Evolutionary conservation across 1,140 invertebrate species (phyloP).

Genomic region (Centruroides vittatus): DNA sequence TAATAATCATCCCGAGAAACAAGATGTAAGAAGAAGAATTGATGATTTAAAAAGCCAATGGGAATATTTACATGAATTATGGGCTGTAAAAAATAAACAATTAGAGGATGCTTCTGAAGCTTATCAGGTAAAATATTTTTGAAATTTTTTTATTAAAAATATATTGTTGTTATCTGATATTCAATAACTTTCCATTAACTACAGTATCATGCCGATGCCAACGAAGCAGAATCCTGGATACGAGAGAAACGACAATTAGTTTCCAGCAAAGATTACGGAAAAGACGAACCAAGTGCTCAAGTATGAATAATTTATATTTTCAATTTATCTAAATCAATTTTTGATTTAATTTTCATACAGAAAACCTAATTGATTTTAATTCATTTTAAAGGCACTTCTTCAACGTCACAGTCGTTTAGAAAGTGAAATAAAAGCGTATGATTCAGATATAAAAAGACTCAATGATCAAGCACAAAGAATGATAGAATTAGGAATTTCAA

Average conservation of each 20-base stretch:
- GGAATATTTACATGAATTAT: constrained; percentile 68
- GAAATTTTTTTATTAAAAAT: background rate
- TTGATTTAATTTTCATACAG: background rate
- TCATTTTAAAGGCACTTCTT: constrained; percentile 41
- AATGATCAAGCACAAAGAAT: constrained; percentile 71
- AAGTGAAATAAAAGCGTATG: constrained; percentile 81
- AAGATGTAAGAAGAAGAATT: constrained; percentile 39
- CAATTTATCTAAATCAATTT: background rate
- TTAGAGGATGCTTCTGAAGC: constrained; percentile 87
- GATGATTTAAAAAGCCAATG: constrained; percentile 54
- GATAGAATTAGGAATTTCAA: constrained; percentile 58
- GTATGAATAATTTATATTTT: background rate
- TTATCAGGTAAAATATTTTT: constrained; percentile 46
- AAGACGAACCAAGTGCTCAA: constrained; percentile 75
- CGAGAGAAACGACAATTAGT: constrained; percentile 81
- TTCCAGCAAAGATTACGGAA: constrained; percentile 70
- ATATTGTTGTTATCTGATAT: background rate
- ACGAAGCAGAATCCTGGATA: constrained; percentile 96
- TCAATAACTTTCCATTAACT: constrained; percentile 3
- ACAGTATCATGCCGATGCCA: constrained; percentile 59
- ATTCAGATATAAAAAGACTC: constrained; percentile 71
- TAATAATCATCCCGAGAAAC: constrained; percentile 19
- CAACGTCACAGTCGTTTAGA: constrained; percentile 74
- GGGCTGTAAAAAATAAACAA: constrained; percentile 63
- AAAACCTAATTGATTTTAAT: background rate